Conservation (phyloP, 2,888 invertebrate species). For the Margaritifera margaritifera region DNA sequence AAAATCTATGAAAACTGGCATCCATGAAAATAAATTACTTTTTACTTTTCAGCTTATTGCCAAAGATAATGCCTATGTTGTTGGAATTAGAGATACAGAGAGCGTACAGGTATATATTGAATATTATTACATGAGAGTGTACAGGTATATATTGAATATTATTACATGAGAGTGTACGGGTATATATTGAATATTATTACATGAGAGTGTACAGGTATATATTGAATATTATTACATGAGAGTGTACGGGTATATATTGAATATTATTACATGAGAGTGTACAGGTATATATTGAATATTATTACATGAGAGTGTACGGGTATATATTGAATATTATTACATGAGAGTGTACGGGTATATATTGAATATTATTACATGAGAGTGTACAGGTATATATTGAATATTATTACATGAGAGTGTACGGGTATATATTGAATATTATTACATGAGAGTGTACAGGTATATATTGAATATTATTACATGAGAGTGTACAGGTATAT, state of each 20-base stretch:
- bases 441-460: constrained; percentile 83
- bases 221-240: constrained; percentile 74
- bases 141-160: not conserved
- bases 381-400: constrained; percentile 79
- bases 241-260: constrained; percentile 79
- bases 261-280: constrained; percentile 82
- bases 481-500: constrained; percentile 83
- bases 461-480: constrained; percentile 24
- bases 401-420: constrained; percentile 82
- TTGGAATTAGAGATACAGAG: constrained; percentile 95
- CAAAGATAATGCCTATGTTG: constrained; percentile 76
- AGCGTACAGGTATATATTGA: constrained; percentile 79
- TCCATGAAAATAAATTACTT: not conserved
- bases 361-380: constrained; percentile 74
- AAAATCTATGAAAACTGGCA: not conserved
- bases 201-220: constrained; percentile 83
- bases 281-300: constrained; percentile 57
- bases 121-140: not conserved
- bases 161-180: constrained; percentile 90
- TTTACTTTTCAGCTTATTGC: constrained; percentile 64
- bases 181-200: constrained; percentile 24
- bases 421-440: constrained; percentile 57
- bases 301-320: constrained; percentile 83
- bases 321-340: constrained; percentile 24
- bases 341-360: constrained; percentile 83